Evolutionary conservation across 2,797 vertebrate genomes (phyloP), one percentile per base, ranked within the genome.

Genomic region (Podargus strigoides): DNA sequence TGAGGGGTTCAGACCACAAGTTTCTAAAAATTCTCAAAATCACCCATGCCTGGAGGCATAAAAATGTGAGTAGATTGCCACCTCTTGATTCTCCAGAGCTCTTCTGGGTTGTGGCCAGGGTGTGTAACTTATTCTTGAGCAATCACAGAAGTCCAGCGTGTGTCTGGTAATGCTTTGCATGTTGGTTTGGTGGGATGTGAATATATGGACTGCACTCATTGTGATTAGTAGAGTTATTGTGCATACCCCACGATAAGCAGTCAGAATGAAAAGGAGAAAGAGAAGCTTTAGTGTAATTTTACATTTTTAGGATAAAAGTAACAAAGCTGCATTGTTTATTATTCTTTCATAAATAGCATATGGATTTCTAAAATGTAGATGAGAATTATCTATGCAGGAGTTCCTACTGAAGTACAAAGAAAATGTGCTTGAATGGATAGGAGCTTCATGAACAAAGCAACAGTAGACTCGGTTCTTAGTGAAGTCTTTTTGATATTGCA

Each of bases 191-290:
- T 84, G 67, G 41, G 70, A 12, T 70, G 58, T 32, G 37, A n/a
- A 36, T 23, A 15, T 36, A 17, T 8, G 28, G 70, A 16, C 21
- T 37, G 36, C 56, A 13, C 10, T 27, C 3, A 16, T 12, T 3
- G 0, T 22, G 36, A 18, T 64, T 55, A 5, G 7, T 17, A 21
- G 36, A 4, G 16, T 42, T 49, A 44, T 1, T 0, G 0, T 15
- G 11, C 23, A 2, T 42, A 3, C 3, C 0, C 36, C 8, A n/a
- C 77, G 36, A 17, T 53, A 15, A 64, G 21, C 26, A 9, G 8
- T 63, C 58, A 60, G 23, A 50, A 27, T 34, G 23, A n/a, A 75
- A 47, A 39, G 14, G 13, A 44, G 42, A 23, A 77, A 37, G 39
- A 79, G 26, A 53, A 60, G 8, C 18, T 75, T 68, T 28, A 46